Evolutionary conservation across 2,797 vertebrate species (phyloP).

Genomic region (Limosa lapponica): DNA sequence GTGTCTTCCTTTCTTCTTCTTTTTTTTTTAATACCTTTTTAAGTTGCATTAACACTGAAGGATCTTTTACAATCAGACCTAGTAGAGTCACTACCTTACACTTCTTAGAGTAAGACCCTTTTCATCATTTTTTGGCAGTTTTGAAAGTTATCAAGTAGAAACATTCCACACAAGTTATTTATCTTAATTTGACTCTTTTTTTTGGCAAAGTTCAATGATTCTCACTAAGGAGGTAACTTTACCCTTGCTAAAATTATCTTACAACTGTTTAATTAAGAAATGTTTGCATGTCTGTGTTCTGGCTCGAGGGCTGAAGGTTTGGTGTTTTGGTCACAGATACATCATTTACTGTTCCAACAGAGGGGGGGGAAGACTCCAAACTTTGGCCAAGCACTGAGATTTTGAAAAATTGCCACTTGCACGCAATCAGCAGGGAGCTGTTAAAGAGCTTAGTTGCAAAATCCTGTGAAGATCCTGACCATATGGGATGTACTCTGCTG

Average conservation of each 20-base stretch:
- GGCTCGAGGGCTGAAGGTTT: neutral
- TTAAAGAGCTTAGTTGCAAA: conserved; percentile 51
- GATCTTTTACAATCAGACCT: neutral
- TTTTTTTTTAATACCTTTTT: neutral
- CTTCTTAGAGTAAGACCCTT: neutral
- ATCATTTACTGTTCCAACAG: conserved; percentile 35
- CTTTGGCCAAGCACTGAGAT: conserved; percentile 4
- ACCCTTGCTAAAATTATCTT: conserved; percentile 9
- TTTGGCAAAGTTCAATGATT: neutral
- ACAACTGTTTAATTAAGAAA: conserved; percentile 9
- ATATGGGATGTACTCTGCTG: conserved; percentile 13
- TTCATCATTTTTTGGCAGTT: neutral
- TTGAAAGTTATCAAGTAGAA: neutral
- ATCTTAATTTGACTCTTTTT: neutral
- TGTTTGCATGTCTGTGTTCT: neutral
- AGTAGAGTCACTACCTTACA: neutral
- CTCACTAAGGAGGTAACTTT: neutral
- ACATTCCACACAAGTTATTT: neutral
- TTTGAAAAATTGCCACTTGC: conserved; percentile 63
- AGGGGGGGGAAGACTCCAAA: neutral
- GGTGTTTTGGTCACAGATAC: conserved; percentile 21
- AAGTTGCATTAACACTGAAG: neutral
- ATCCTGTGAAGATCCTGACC: conserved; percentile 55
- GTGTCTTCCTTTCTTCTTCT: neutral
- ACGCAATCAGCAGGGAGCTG: conserved; percentile 47